Evolutionary conservation across 1,140 invertebrate genomes (phyloP).

Genomic region (Listronotus bonariensis): DNA sequence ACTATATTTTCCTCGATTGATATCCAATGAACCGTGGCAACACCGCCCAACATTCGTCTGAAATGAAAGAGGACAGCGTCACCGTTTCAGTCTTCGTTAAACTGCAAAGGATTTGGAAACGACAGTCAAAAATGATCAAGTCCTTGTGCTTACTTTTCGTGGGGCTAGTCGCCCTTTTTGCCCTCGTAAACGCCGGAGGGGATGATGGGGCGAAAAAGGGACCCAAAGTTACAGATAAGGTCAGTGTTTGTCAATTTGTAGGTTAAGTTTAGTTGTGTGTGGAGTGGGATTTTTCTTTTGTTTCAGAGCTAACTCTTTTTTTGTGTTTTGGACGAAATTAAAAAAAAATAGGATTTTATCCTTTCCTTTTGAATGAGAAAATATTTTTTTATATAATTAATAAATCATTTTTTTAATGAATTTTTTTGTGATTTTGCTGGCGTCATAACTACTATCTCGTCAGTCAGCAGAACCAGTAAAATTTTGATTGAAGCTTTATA

Average conservation of each 20-base stretch:
- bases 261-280: background rate
- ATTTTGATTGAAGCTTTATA: too few relatives aligned
- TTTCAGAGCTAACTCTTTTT: too few relatives aligned
- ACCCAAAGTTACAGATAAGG: conserved; percentile 78
- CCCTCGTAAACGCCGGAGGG: conserved; percentile 10
- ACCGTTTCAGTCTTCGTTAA: conserved; percentile 20
- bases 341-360: too few relatives aligned
- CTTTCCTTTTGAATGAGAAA: too few relatives aligned
- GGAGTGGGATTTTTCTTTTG: too few relatives aligned
- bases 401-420: too few relatives aligned
- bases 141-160: conserved; percentile 3
- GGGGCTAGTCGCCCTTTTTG: conserved; percentile 32
- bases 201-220: conserved; percentile 60
- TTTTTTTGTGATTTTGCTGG: too few relatives aligned
- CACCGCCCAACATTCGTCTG: background rate
- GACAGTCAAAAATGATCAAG: conserved; percentile 14
- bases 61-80: conserved; percentile 5
- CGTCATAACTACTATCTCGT: too few relatives aligned
- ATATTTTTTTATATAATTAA: too few relatives aligned
- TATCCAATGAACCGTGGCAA: background rate
- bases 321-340: too few relatives aligned
- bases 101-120: conserved; percentile 20
- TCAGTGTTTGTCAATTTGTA: conserved; percentile 53
- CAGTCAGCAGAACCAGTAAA: too few relatives aligned
- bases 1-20: too few relatives aligned